Evolutionary conservation across 2,888 invertebrate species (phyloP), one percentile per base, ranked within the genome.

Genomic region (Onthophagus sagittarius): DNA sequence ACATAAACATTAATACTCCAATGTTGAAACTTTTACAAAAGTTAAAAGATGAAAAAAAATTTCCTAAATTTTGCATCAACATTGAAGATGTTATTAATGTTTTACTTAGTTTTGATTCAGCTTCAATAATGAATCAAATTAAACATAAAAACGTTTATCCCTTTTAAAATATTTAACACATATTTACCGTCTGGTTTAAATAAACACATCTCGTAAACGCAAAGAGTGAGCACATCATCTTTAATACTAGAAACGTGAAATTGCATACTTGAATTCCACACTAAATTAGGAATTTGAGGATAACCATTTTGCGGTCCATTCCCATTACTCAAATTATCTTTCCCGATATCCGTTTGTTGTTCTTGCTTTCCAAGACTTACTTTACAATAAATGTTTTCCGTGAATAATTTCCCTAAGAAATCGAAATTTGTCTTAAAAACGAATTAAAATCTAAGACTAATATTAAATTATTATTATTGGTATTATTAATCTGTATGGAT

Each of bases 231-330:
- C 15, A 90, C 89, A 81, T 93, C 93, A 80, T 91, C 89, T 67
- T 89, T 83, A 2, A 92, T 82, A 82, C 92, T 91, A 80, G 90
- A 89, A 69, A 93, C 88, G 76, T 90, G 89, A 82, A 93, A 93
- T 84, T 93, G 93, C 93, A 93, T 93, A 69, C 91, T 90, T 72
- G 90, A 87, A 82, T 93, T 92, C 93, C 93, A 93, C 75, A 90
- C 86, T 9, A 93, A 90, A 15, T 79, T 80, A 0, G 85, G 83
- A 63, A 82, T 80, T 75, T 81, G 83, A 0, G 84, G 84, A 15
- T 77, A 76, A 15, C 82, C 82, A 75, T 83, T 84, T 75, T 82
- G 81, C 2, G 81, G 77, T 39, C 79, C 74, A 74, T 84, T 85
- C 2, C 84, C 84, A 69, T 73, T 77, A 13, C 74, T 73, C 72